Conservation (phyloP, 2,797 vertebrate genomes). For the Linurgus olivaceus region DNA sequence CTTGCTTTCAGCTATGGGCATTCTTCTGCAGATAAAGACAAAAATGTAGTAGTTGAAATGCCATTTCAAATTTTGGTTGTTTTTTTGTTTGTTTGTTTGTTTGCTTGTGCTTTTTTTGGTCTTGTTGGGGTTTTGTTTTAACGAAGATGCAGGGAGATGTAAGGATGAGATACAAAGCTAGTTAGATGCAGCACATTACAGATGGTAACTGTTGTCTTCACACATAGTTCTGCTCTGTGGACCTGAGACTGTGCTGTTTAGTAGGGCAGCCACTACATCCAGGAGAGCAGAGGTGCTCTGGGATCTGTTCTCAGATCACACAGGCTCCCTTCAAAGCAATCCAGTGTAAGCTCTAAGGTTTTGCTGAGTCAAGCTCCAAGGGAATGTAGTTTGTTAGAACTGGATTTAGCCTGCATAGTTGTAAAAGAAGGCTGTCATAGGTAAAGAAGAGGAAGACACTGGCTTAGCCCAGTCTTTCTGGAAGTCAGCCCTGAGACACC, state of each 20-base stretch:
- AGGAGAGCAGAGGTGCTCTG: not conserved
- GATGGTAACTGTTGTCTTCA: not conserved
- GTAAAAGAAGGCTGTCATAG: not conserved
- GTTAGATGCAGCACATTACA: rapidly evolving
- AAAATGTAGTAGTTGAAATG: not conserved
- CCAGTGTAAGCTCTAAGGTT: not conserved
- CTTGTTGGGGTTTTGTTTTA: not conserved
- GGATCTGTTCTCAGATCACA: not conserved
- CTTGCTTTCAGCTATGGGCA: not conserved
- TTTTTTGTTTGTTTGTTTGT: too few species aligned
- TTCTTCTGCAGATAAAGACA: not conserved
- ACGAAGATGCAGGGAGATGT: not conserved
- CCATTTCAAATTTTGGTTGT: not conserved
- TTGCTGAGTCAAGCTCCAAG: not conserved
- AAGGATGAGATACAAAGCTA: not conserved
- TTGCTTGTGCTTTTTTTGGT: not conserved
- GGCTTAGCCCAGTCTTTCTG: not conserved
- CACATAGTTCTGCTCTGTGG: not conserved
- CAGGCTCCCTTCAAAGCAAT: not conserved
- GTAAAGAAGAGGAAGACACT: not conserved
- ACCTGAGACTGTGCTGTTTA: not conserved
- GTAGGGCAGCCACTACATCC: not conserved
- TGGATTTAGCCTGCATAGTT: not conserved
- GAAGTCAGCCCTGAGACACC: not conserved
- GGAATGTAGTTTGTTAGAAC: not conserved